Evolutionary conservation across 2,797 vertebrate species (phyloP).

Genomic region (Salmo trutta): DNA sequence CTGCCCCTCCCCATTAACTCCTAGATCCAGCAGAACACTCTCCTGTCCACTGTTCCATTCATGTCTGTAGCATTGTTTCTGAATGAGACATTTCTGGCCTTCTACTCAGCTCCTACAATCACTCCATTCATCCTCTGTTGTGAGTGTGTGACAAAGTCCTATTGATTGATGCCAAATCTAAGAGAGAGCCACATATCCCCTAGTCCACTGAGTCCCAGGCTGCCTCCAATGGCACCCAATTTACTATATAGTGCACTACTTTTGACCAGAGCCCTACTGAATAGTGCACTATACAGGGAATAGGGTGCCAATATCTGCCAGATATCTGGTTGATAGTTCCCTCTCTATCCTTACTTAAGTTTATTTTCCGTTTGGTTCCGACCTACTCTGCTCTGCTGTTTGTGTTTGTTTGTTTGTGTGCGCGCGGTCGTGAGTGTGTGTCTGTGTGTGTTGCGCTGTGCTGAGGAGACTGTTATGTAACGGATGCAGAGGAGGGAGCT

Average conservation of each 20-base stretch:
- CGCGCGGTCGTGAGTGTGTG: too few species aligned
- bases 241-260: too few species aligned
- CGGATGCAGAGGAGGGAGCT: constrained; percentile 1
- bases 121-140: neutral
- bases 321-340: constrained; percentile 1
- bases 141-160: constrained; percentile 3
- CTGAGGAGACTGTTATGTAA: constrained; percentile 20
- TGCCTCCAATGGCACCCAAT: too few species aligned
- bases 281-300: too few species aligned
- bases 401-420: too few species aligned
- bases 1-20: neutral
- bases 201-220: neutral
- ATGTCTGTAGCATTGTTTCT: neutral
- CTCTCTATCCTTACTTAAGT: neutral
- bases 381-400: too few species aligned
- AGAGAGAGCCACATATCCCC: neutral
- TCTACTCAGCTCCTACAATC: too few species aligned
- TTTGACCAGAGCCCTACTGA: too few species aligned
- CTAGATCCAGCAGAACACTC: too few species aligned
- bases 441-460: neutral
- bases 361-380: constrained; percentile 20
- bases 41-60: too few species aligned
- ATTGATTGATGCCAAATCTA: constrained; percentile 13
- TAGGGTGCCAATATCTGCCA: neutral
- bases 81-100: neutral